Evolutionary conservation across 2,113 vertebrate genomes (phyloP), one percentile per base, ranked within the genome.

Genomic region (Melanerpes aurifrons): DNA sequence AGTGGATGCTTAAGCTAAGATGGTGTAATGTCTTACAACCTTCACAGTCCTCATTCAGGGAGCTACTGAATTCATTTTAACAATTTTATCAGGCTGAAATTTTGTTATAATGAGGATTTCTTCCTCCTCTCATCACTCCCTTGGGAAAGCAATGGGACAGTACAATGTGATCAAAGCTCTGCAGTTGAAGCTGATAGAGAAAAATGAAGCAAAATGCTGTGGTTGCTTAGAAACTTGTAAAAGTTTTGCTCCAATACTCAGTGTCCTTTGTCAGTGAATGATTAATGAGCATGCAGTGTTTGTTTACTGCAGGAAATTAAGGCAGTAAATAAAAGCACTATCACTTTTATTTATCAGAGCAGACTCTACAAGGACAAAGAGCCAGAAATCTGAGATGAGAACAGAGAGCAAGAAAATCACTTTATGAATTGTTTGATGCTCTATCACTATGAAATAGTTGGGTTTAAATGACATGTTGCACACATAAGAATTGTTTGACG

Each of bases 161-260:
- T 15, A 31, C 22, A 61, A 53, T 6, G 29, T 14, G n/a, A 90
- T 82, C 72, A 87, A 66, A 94, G 24, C 29, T 82, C 61, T 59
- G 43, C 16, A 19, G 29, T 3, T 85, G 77, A 72, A 89, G 72
- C 13, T 40, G 28, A 43, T 72, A 56, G 53, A 63, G 87, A 78
- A 92, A 89, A 83, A 93, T 50, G 32, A 74, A 96, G 68, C 13
- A 69, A 93, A 94, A 73, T 58, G 29, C 26, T 29, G 69, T 67
- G 31, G 61, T 85, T 97, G 84, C 83, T 96, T 89, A 96, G 90
- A 93, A 94, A 94, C 74, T 64, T 28, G 29, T 67, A 32, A 48
- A 69, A 37, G 61, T 85, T 95, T 89, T 81, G 43, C 62, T 62
- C 80, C 64, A 81, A 15, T 84, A 32, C 63, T 95, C 86, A 35